A percentile compares a stretch with the other conserved stretches of the same genome.
phyloP scores from a whole-genome alignment of 2,888 invertebrate genomes.

The Geotrupes spiniger region DNA sequence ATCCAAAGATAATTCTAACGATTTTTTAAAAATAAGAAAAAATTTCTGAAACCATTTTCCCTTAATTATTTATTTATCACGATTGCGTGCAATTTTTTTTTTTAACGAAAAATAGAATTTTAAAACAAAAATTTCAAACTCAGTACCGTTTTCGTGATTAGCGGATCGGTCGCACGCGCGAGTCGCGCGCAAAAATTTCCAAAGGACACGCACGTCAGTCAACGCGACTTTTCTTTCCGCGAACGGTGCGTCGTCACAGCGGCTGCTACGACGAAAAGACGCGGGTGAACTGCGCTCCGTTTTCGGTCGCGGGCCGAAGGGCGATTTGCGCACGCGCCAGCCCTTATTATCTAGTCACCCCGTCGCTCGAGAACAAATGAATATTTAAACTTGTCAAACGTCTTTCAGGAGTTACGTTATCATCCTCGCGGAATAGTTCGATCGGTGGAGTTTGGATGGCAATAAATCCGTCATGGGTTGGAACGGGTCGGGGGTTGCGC shows the following conservation, averaged over 20 bases:
- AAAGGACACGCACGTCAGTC: slow-evolving; percentile 10
- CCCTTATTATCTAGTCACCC: slow-evolving; percentile 35
- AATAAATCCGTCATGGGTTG: too few relatives aligned
- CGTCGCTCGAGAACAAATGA: slow-evolving; percentile 30
- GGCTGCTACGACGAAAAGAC: slow-evolving; percentile 33
- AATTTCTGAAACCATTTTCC: too few relatives aligned
- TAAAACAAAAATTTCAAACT: too few relatives aligned
- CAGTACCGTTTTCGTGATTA: too few relatives aligned
- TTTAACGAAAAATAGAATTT: too few relatives aligned
- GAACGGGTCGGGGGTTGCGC: too few relatives aligned
- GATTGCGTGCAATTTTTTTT: too few relatives aligned
- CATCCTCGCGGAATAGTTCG: slow-evolving; percentile 21
- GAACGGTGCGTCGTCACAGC: slow-evolving; percentile 7
- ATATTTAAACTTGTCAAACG: slow-evolving; percentile 38
- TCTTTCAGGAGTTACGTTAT: slow-evolving; percentile 27
- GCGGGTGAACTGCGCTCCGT: slow-evolving; percentile 41
- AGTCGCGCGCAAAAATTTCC: not conserved
- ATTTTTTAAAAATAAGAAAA: too few relatives aligned
- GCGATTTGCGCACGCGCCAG: slow-evolving; percentile 31
- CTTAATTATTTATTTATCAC: too few relatives aligned
- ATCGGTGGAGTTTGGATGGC: not conserved
- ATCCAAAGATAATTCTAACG: too few relatives aligned
- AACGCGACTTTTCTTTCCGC: not conserved
- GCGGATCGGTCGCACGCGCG: too few relatives aligned
- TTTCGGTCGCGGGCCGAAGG: slow-evolving; percentile 25